phyloP scores from a whole-genome alignment of 2,113 vertebrate genomes.

The Poicephalus meyeri region DNA sequence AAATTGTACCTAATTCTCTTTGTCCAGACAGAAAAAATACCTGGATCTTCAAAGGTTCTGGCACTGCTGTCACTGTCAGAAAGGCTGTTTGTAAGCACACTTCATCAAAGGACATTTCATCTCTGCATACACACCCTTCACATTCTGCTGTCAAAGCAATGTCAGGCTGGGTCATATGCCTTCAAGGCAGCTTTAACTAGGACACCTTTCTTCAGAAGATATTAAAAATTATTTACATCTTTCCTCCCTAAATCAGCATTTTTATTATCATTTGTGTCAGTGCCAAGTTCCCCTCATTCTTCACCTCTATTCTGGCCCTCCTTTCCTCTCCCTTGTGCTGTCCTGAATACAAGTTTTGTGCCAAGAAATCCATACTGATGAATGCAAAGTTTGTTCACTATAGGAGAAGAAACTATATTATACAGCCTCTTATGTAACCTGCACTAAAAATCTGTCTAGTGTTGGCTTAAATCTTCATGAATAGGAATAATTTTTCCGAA shows the following conservation, averaged over 20 bases:
- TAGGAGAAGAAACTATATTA: background rate
- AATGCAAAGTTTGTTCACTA: conserved; percentile 19
- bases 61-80: conserved; percentile 2
- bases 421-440: background rate
- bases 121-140: conserved; percentile 11
- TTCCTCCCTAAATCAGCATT: conserved; percentile 57
- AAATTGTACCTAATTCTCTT: background rate
- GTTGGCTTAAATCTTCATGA: background rate
- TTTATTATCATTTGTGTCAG: conserved; percentile 23
- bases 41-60: background rate
- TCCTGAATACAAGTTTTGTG: background rate
- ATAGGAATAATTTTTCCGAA: background rate
- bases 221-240: background rate
- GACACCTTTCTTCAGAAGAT: conserved; percentile 51
- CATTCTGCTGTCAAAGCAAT: conserved; percentile 46
- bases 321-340: background rate
- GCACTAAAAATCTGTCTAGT: background rate
- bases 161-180: conserved; percentile 17
- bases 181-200: conserved; percentile 40
- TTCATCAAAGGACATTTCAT: conserved; percentile 39
- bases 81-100: background rate
- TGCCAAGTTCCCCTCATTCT: conserved; percentile 23
- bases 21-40: conserved; percentile 26
- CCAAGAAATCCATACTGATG: conserved; percentile 11
- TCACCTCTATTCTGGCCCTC: background rate